Base-by-base conservation (phyloP, 2,888 invertebrate species). In the Gastrophysa polygoni region DNA sequence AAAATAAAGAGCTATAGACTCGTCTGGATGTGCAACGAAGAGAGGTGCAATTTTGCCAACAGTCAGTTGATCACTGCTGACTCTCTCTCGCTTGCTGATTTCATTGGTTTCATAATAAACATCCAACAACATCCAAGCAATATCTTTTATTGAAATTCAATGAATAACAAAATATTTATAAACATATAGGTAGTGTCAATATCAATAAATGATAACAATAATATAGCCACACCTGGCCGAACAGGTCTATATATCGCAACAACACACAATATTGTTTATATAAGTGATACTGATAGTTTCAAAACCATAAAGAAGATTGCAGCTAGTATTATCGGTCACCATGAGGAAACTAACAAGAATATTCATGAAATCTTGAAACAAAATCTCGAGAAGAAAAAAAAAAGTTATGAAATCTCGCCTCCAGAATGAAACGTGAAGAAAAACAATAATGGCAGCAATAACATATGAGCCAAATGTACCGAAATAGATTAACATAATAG, bases 171-270 rank as follows among this genome's bases (percentile, higher is more conserved):
- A 59, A 54, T 43, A 54, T 43, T 43, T 17, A 48, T 29, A 54
- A 43, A 54, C n/a, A 34, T 24, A 54, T 49, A n/a, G n/a, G n/a
- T n/a, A 29, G 29, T 43, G 8, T 21, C 44, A 43, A 54, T 54
- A 11, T 43, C n/a, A n/a, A n/a, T 5, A 56, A 43, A 63, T 63
- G 52, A 57, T 57, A 78, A 78, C 78, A 78, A 78, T 79, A 73
- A 75, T 77, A 77, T 74, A 78, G 78, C 78, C 78, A 74, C 78
- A 74, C 57, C 17, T 73, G 80, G 80, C 80, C 80, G 78, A 80
- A 80, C 80, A 79, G 78, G 74, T 77, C 75, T 77, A 71, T n/a
- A n/a, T 78, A 71, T 77, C 49, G 57, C 67, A 75, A 73, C 72
- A 71, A 73, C 74, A 73, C 68, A 67, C 67, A 57, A 43, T 75